These are phyloP conservation scores for Phenacoccus solenopsis DNA, from an alignment of 1,140 invertebrate genomes.

Conservation along the genomic window DNA sequence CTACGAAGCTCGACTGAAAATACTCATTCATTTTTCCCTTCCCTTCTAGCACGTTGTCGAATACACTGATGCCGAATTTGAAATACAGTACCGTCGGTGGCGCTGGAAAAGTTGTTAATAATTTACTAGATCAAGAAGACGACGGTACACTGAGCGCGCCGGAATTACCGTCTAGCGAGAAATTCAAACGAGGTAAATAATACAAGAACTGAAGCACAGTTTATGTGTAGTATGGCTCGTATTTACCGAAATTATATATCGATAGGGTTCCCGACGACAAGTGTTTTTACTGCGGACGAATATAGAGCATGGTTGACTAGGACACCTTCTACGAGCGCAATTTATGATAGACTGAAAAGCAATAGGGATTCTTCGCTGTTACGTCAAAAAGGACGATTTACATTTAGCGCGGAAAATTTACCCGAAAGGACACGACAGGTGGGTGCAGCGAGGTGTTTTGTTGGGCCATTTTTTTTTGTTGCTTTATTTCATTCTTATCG, in stretches of 20 bases:
- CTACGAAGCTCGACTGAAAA: not conserved
- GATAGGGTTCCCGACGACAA: slow-evolving; percentile 40
- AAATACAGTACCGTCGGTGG: not conserved
- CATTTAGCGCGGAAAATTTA: slow-evolving; percentile 73
- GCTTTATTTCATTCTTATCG: slow-evolving; percentile 1
- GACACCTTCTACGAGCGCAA: slow-evolving; percentile 79
- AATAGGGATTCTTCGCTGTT: slow-evolving; percentile 46
- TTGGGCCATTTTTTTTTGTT: slow-evolving; percentile 8
- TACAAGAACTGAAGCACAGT: too few species aligned
- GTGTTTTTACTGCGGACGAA: slow-evolving; percentile 79
- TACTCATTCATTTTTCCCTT: not conserved
- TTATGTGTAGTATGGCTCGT: too few species aligned
- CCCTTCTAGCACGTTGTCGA: not conserved
- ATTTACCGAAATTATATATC: not conserved
- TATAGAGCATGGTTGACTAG: slow-evolving; percentile 78
- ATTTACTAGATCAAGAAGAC: slow-evolving; percentile 48
- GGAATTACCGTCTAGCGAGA: slow-evolving; percentile 55
- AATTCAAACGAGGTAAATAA: slow-evolving; percentile 41
- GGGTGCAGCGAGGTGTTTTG: slow-evolving; percentile 21
- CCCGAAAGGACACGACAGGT: slow-evolving; percentile 39
- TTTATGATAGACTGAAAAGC: slow-evolving; percentile 70
- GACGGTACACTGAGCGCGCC: slow-evolving; percentile 70
- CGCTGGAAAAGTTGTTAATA: not conserved
- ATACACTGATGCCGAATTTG: not conserved
- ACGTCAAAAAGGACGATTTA: slow-evolving; percentile 53